Base-by-base conservation (phyloP, 1,140 invertebrate species). In the Lucilia cuprina region DNA sequence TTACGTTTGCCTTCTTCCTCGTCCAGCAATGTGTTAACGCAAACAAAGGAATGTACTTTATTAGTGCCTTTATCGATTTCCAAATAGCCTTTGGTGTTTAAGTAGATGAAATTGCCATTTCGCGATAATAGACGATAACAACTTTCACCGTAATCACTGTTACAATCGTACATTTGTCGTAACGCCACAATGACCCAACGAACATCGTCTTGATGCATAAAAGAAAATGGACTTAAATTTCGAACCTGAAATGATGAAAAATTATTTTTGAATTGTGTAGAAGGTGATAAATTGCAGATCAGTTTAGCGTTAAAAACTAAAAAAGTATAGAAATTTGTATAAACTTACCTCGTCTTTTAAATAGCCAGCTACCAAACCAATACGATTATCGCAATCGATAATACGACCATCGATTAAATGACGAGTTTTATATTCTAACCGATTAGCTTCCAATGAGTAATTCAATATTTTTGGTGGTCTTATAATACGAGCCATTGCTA, bases 191-290 rank as follows among this genome's bases (percentile, higher is more conserved):
- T 94, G 8, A 96, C 95, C 94, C 95, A 97, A 85, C 94, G 93
- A 3, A 96, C 95, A 90, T 97, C 97, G 83, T 97, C 96, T 84
- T 94, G 93, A 88, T 97, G 96, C 94, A 98, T 97, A 87, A 96
- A 98, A 84, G 94, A 94, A 89, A 97, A 97, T 0, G 96, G 96
- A 84, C 95, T 96, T 49, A 94, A 88, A 12, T 90, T 90, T 74
- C 87, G 87, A 77, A 90, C 89, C 89, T 90, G 3, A 0, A 80
- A 83, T 34, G 5, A 41, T 41, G 2, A 5, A 7, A 41, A 41
- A 41, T 10, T 0, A 41, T 2, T 30, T n/a, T 30, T 30, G 3
- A 30, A 30, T 30, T 30, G 25, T 30, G 25, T 30, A 30, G 1
- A 30, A 30, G 25, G 25, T 30, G 25, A 30, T 30, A 41, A 41